Percentiles rank a stretch among this genome's conserved stretches.
These are phyloP conservation scores for Phenacoccus solenopsis DNA, from an alignment of 1,140 invertebrate species.

Conservation along the genomic window DNA sequence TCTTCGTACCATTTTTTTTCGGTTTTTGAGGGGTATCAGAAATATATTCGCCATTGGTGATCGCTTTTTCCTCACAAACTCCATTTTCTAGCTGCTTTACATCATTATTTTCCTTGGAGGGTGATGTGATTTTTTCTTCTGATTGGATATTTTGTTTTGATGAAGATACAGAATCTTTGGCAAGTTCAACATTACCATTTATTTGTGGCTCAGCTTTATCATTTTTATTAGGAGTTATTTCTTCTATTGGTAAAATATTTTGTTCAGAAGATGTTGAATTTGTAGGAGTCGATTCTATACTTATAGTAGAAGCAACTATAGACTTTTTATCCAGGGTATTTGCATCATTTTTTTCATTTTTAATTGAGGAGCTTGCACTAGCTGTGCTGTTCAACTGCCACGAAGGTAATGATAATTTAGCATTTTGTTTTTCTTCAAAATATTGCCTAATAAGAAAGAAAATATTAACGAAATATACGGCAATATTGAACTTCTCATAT, in stretches of 20 bases:
- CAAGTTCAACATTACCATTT: background rate
- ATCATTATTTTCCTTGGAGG: too few relatives aligned
- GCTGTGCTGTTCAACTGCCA: background rate
- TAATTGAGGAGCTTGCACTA: background rate
- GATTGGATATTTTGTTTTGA: too few relatives aligned
- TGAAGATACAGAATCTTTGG: too few relatives aligned
- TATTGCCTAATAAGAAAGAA: background rate
- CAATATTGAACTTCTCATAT: background rate
- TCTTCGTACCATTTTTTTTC: background rate
- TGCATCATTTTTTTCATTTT: background rate
- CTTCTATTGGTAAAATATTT: too few relatives aligned
- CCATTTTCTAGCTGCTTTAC: too few relatives aligned
- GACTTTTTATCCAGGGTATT: too few relatives aligned
- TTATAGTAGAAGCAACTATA: too few relatives aligned
- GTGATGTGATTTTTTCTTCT: too few relatives aligned
- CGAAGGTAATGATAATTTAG: background rate
- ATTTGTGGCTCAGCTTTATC: background rate
- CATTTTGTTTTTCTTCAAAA: background rate
- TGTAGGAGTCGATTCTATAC: too few relatives aligned
- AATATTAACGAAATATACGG: background rate
- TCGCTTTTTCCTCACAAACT: too few relatives aligned
- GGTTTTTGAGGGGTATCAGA: background rate
- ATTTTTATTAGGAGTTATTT: background rate
- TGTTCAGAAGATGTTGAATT: too few relatives aligned
- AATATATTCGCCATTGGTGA: background rate